Percentiles rank a stretch among this genome's conserved stretches.
phyloP scores from a whole-genome alignment of 1,140 invertebrate genomes.

The Listronotus bonariensis region DNA sequence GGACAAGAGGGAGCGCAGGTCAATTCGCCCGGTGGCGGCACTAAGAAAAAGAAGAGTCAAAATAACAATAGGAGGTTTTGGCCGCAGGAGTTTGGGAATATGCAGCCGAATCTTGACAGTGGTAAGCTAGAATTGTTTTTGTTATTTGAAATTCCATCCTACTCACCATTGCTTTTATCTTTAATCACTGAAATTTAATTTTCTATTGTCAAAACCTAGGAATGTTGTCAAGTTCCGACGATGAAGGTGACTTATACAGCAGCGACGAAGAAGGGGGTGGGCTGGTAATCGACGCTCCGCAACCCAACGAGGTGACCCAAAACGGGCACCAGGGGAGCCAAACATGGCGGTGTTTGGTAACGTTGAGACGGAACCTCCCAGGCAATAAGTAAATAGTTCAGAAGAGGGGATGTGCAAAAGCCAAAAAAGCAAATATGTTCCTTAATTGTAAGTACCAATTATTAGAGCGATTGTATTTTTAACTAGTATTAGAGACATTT shows the following conservation, averaged over 20 bases:
- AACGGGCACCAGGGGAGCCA: constrained; percentile 45
- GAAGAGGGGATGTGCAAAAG: constrained; percentile 14
- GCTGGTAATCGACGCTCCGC: constrained; percentile 51
- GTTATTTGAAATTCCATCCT: no score
- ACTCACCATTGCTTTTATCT: no score
- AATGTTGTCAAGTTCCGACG: constrained; percentile 55
- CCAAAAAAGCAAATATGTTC: constrained; percentile 32
- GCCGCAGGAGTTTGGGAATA: constrained; percentile 62
- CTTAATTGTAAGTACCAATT: constrained; percentile 25
- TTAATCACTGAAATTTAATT: no score
- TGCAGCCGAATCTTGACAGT: constrained; percentile 56
- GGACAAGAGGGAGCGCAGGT: constrained; percentile 34
- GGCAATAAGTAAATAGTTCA: constrained; percentile 5
- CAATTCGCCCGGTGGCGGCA: constrained; percentile 48
- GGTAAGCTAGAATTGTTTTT: constrained; percentile 38
- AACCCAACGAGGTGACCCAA: constrained; percentile 44
- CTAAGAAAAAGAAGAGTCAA: constrained; percentile 52
- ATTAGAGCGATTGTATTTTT: no score
- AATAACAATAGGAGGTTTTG: constrained; percentile 63
- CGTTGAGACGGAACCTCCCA: constrained; percentile 37
- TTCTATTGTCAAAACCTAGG: constrained; percentile 36
- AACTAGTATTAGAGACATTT: no score
- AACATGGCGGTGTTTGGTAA: constrained; percentile 39
- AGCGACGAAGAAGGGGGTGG: constrained; percentile 53
- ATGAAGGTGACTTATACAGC: constrained; percentile 55